Base-by-base conservation (phyloP, 2,797 vertebrate species). In the Microchirus variegatus region DNA sequence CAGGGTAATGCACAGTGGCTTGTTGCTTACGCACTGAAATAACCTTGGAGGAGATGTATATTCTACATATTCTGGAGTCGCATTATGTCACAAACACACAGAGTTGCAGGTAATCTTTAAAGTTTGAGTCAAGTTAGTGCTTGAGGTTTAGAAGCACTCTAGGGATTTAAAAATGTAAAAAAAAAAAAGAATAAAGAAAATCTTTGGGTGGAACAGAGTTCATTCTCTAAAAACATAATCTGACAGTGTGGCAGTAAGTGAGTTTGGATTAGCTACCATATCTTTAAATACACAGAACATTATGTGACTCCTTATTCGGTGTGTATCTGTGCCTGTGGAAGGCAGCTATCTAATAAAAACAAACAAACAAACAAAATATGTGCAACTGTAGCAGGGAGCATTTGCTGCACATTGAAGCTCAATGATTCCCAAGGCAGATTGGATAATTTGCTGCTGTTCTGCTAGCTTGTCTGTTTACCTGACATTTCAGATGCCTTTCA, bases 181-280 rank as follows among this genome's bases (percentile, higher is more conserved):
- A 78, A 13, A 10, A 40, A 40, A 40, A 53, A 71, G 69, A 80
- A 74, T 45, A 73, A 69, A 76, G 63, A 15, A 63, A 75, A 70
- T 70, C 62, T 63, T 45, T 2, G 14, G 46, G 58, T 62, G 46
- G 19, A 22, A 22, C 2, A 22, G 2, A 22, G 53, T 75, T 71
- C 41, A 64, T 64, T 75, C 22, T 75, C 35, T 59, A 59, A 66
- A 78, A 73, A 63, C 22, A 61, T 45, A 78, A 77, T 70, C 68
- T 45, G 61, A 77, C 60, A 68, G 57, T 35, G 56, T 68, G 59
- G 63, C 63, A 68, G 57, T 37, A 15, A 67, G 51, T 3, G 3
- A 41, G 64, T 53, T 53, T 44, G 52, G 62, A 71, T 64, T 67
- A 62, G 44, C 42, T 59, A 18, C 35, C 53, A 5, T 31, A 31